Base-by-base conservation (phyloP, 2,113 vertebrate species). In the Sphaerodactylus townsendi region DNA sequence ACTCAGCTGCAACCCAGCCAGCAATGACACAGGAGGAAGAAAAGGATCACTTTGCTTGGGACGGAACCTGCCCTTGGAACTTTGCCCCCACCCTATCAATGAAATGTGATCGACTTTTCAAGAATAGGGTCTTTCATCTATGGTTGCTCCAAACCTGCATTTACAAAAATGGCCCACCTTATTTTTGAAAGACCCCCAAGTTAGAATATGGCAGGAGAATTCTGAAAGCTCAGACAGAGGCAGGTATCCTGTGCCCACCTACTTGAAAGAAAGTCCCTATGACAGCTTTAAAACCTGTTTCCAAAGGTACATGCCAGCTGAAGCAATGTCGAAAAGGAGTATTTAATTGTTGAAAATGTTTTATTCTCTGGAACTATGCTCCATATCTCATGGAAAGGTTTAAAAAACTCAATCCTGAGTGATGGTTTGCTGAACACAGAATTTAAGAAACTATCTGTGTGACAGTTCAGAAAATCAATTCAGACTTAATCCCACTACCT, bases 391-490 rank as follows among this genome's bases (percentile, higher is more conserved):
- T 7, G 0, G n/a, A 75, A 66, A 85, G 1, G 85, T 78, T 76
- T 6, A n/a, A 70, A 25, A 2, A 0, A 23, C 53, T 6, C 6
- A 65, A 35, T 73, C 76, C n/a, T 80, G n/a, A 87, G 72, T 37
- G 79, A 71, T 48, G 50, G 3, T 76, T 84, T 84, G 48, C 25
- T 77, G 65, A 77, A 84, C n/a, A n/a, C 25, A n/a, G 30, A 62
- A 72, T 64, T 84, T 71, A 86, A 85, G 86, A 85, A 76, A 87
- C 5, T 4, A 79, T 71, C 64, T 80, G 30, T 72, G 71, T 88
- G 75, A 90, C 82, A 91, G 85, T 90, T 72, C 86, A 78, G 68
- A 87, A 86, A 83, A 85, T 90, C 25, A 25, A 74, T 41, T 66
- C 88, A 23, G 30, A n/a, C 73, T 65, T 62, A 86, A 50, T 39